Percentiles rank a stretch among this genome's conserved stretches.
phyloP scores from a whole-genome alignment of 2,113 vertebrate genomes.

The Cottus gobio region DNA sequence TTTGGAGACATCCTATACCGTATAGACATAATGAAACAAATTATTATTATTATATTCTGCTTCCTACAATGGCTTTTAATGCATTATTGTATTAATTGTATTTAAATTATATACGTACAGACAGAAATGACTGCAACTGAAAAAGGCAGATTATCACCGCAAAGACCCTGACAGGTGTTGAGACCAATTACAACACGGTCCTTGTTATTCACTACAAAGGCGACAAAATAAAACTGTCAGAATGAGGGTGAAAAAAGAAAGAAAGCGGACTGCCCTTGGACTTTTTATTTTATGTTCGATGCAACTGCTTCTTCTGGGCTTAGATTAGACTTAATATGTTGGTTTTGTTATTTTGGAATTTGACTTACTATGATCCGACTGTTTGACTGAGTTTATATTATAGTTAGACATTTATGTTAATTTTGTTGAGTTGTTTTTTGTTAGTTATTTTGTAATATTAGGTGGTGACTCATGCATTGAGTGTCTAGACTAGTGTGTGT shows the following conservation, averaged over 20 bases:
- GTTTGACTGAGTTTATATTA: neutral
- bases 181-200: neutral
- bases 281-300: neutral
- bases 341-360: neutral
- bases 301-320: neutral
- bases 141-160: neutral
- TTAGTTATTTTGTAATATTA: neutral
- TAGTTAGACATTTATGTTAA: neutral
- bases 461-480: neutral
- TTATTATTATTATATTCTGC: neutral
- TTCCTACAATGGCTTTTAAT: neutral
- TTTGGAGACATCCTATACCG: neutral
- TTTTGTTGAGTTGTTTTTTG: neutral
- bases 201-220: neutral
- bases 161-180: constrained; percentile 6
- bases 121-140: neutral
- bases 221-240: neutral
- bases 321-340: neutral
- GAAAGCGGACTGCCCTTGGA: neutral
- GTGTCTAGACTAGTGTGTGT: neutral
- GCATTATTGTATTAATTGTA: neutral
- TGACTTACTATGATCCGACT: neutral
- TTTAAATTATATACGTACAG: neutral
- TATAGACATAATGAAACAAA: neutral
- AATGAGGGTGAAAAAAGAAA: neutral